Percentiles rank a stretch among this genome's conserved stretches.
phyloP scores from a whole-genome alignment of 2,113 vertebrate genomes.

The Chroicocephalus ridibundus region DNA sequence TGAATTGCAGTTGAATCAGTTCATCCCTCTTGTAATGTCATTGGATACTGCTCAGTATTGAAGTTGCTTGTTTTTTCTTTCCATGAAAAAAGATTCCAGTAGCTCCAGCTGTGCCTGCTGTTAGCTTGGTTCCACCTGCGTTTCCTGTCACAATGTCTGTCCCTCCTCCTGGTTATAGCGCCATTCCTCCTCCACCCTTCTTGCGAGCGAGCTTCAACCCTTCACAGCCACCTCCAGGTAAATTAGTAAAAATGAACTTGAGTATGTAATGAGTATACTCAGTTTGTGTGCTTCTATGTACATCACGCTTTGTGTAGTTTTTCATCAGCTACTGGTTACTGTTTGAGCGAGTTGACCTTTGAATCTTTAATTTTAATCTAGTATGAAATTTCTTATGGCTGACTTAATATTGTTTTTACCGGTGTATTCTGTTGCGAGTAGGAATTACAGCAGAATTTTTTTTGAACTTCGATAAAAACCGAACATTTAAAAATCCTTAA shows the following conservation, averaged over 20 bases:
- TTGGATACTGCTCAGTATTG: background rate
- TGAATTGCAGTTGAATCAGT: background rate
- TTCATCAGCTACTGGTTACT: background rate
- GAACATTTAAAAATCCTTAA: background rate
- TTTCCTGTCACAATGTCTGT: conserved; percentile 94
- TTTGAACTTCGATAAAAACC: background rate
- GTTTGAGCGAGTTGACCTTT: background rate
- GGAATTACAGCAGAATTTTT: background rate
- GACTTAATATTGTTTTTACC: background rate
- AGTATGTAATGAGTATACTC: background rate
- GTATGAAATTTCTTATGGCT: background rate
- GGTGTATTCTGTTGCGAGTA: background rate
- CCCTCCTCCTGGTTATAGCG: conserved; percentile 92
- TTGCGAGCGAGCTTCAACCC: conserved; percentile 92
- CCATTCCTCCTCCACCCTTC: conserved; percentile 88
- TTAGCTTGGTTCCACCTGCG: conserved; percentile 90
- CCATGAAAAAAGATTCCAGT: conserved; percentile 86
- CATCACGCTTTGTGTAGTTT: background rate
- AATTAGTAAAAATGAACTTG: background rate
- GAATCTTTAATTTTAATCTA: background rate
- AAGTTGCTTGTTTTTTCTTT: conserved; percentile 19
- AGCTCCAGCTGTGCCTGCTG: conserved; percentile 87
- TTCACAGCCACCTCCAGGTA: conserved; percentile 95
- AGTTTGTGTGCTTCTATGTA: background rate
- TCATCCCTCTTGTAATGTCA: background rate